These are phyloP conservation scores for Lapara coniferarum DNA, from an alignment of 2,888 invertebrate species.

Conservation along the genomic window DNA sequence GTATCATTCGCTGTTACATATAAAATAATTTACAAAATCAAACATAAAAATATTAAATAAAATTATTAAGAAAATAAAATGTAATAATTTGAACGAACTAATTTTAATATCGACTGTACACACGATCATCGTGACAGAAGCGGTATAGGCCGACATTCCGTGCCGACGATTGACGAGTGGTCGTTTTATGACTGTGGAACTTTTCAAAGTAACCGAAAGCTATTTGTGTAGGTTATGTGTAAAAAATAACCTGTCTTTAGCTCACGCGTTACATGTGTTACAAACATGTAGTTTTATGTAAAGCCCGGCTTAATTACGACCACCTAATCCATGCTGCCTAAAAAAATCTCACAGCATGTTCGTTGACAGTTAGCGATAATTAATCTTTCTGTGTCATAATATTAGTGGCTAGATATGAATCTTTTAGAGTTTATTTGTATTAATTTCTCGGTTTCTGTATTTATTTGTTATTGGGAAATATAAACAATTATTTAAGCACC, in stretches of 20 bases:
- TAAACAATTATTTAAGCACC: background rate
- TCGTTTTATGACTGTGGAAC: constrained; percentile 39
- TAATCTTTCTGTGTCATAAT: constrained; percentile 31
- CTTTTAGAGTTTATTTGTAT: background rate
- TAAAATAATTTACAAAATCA: too few relatives aligned
- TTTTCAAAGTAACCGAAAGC: constrained; percentile 39
- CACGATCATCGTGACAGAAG: constrained; percentile 38
- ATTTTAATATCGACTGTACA: constrained; percentile 34
- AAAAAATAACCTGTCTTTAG: constrained; percentile 37
- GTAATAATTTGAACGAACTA: background rate
- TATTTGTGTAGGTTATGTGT: constrained; percentile 41
- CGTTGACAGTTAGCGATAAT: constrained; percentile 20
- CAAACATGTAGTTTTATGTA: constrained; percentile 22
- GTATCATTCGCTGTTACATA: too few relatives aligned
- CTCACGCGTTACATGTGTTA: constrained; percentile 18
- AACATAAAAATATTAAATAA: too few relatives aligned
- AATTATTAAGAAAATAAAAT: too few relatives aligned
- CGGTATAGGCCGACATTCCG: constrained; percentile 37
- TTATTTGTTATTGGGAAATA: background rate
- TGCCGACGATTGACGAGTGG: constrained; percentile 48
- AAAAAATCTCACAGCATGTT: constrained; percentile 16
- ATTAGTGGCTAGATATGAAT: constrained; percentile 14
- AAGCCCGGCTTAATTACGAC: constrained; percentile 19
- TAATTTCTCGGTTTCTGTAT: background rate
- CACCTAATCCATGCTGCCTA: constrained; percentile 12